Evolutionary conservation across 2,797 vertebrate species (phyloP).

Genomic region (Enteromius argenteus): DNA sequence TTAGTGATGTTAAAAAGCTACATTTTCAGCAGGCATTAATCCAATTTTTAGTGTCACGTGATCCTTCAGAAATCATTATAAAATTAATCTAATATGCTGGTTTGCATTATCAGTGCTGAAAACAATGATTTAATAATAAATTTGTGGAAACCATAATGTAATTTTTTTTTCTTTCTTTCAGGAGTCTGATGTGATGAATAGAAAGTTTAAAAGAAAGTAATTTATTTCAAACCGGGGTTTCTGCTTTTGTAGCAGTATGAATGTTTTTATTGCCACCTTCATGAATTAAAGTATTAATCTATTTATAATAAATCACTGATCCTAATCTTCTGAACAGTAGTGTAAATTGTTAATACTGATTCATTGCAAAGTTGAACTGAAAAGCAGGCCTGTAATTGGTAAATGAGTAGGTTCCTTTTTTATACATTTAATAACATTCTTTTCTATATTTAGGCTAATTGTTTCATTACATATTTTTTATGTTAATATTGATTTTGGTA

Average conservation of each 20-base stretch:
- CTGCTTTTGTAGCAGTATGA: neutral
- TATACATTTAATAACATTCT: neutral
- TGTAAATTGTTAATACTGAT: neutral
- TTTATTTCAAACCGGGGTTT: neutral
- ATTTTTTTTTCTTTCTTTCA: neutral
- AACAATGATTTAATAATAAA: neutral
- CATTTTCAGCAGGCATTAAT: neutral
- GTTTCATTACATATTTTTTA: neutral
- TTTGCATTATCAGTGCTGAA: neutral
- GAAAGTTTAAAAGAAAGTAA: neutral
- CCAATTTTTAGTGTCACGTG: neutral
- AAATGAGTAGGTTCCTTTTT: neutral
- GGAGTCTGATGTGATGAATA: neutral
- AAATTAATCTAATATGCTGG: neutral
- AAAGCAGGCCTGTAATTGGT: neutral
- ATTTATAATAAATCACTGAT: neutral
- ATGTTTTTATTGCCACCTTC: neutral
- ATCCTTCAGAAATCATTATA: neutral
- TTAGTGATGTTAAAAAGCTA: neutral
- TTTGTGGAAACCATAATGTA: neutral
- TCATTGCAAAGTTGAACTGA: neutral
- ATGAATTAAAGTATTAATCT: neutral
- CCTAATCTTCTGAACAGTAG: neutral
- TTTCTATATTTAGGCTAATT: neutral
- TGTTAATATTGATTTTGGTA: conserved; percentile 11